Conservation (phyloP, 2,888 invertebrate species). For the Nomada ruficornis region DNA sequence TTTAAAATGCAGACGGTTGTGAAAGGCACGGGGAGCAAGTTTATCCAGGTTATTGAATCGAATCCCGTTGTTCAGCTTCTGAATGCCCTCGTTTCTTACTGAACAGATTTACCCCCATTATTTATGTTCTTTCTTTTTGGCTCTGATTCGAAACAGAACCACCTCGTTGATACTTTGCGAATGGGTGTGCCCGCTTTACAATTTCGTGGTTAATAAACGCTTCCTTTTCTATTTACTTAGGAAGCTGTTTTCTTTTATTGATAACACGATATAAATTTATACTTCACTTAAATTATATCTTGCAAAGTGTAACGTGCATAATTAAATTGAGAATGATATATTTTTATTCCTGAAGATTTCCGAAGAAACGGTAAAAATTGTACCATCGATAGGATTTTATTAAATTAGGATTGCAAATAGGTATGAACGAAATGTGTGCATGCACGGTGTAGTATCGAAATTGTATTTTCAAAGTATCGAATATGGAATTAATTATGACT, state of each 20-base stretch:
- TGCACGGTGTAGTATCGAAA: too few relatives aligned
- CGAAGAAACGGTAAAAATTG: too few relatives aligned
- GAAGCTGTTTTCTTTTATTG: background rate
- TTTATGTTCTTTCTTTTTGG: background rate
- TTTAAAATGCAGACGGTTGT: conserved; percentile 45
- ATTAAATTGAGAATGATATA: too few relatives aligned
- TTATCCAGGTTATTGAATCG: conserved; percentile 56
- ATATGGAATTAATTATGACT: too few relatives aligned
- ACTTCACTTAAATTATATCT: too few relatives aligned
- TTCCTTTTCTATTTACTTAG: background rate
- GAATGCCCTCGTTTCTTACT: conserved; percentile 1
- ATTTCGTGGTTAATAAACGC: background rate
- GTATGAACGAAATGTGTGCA: too few relatives aligned
- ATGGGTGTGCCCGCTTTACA: background rate
- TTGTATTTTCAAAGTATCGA: too few relatives aligned
- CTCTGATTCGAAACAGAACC: background rate
- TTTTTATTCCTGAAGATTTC: too few relatives aligned
- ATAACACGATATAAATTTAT: too few relatives aligned
- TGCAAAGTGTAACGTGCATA: too few relatives aligned
- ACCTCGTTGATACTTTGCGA: background rate
- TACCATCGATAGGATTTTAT: too few relatives aligned
- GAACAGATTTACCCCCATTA: background rate
- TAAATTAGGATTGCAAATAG: too few relatives aligned
- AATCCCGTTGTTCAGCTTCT: conserved; percentile 28
- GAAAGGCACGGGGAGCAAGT: conserved; percentile 17